Conservation (phyloP, 2,113 vertebrate species). For the Eptesicus fuscus region DNA sequence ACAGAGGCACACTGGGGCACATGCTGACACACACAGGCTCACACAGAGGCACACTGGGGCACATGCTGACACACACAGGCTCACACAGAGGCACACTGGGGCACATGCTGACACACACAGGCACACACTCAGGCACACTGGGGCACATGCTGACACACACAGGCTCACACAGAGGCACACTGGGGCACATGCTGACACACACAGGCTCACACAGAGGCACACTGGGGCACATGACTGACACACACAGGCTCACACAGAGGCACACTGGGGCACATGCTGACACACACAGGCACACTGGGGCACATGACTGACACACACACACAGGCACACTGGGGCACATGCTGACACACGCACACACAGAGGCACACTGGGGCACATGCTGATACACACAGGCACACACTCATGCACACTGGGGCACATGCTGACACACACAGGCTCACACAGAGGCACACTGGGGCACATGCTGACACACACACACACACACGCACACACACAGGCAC, state of each 20-base stretch:
- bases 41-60: too few species aligned
- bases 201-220: too few species aligned
- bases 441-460: too few species aligned
- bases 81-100: accelerated
- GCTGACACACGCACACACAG: not conserved
- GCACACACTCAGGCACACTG: accelerated
- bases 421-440: not conserved
- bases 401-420: accelerated
- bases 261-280: accelerated
- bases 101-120: too few species aligned
- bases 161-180: not conserved
- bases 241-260: accelerated
- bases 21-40: not conserved
- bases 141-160: not conserved
- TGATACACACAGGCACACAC: not conserved
- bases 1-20: accelerated
- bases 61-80: too few species aligned
- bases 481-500: not conserved
- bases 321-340: accelerated
- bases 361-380: accelerated
- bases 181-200: not conserved
- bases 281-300: too few species aligned
- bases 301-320: too few species aligned
- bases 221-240: not conserved
- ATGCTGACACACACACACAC: not conserved